Conservation (phyloP, 2,113 vertebrate species). For the Brachirus orientalis region DNA sequence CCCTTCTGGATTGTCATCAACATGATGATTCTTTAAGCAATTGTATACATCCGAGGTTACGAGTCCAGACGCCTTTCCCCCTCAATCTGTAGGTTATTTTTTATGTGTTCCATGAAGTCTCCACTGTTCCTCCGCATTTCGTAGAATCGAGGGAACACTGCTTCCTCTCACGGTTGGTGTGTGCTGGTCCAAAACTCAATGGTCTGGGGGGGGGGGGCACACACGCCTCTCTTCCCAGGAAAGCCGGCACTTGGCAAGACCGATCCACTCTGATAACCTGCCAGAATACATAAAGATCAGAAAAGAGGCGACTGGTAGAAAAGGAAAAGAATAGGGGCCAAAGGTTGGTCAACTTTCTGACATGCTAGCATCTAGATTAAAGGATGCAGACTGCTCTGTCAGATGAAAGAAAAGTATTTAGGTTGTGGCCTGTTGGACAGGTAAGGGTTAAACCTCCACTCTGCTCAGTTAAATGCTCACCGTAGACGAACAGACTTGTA, state of each 20-base stretch:
- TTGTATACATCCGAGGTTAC: constrained; percentile 14
- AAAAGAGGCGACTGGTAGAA: constrained; percentile 38
- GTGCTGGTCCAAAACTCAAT: constrained; percentile 45
- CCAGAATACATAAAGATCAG: constrained; percentile 74
- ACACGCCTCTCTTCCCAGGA: constrained; percentile 67
- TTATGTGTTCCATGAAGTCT: constrained; percentile 25
- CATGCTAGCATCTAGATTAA: not conserved
- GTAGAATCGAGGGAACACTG: constrained; percentile 64
- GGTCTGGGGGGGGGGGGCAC: constrained; percentile 46
- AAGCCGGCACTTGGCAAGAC: constrained; percentile 60
- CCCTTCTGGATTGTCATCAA: constrained; percentile 35
- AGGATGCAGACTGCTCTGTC: not conserved
- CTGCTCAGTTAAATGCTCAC: constrained; percentile 27
- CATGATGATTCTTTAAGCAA: constrained; percentile 23
- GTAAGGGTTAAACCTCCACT: constrained; percentile 60
- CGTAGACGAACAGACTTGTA: constrained; percentile 46
- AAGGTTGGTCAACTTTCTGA: constrained; percentile 15
- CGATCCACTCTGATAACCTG: constrained; percentile 62
- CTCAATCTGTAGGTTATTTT: not conserved
- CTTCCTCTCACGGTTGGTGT: constrained; percentile 61
- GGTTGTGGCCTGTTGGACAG: constrained; percentile 28
- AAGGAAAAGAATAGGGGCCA: constrained; percentile 30
- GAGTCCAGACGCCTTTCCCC: not conserved
- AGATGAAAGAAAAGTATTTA: constrained; percentile 3
- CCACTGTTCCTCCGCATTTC: constrained; percentile 61